phyloP scores from a whole-genome alignment of 1,140 invertebrate genomes.

The Zophobas morio region DNA sequence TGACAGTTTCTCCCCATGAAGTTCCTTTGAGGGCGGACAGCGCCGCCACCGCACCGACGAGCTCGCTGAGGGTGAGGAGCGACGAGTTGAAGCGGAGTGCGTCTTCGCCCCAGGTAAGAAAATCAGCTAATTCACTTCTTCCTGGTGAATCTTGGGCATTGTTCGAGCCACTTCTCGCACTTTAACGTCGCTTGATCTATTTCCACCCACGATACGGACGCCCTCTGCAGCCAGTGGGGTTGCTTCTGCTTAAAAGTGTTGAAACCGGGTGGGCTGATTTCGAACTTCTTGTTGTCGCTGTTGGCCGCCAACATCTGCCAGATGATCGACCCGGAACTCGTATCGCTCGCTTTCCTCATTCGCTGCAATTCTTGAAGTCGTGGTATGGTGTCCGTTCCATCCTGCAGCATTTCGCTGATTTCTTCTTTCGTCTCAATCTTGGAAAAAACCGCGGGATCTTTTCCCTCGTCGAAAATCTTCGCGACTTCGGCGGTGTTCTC shows the following conservation, averaged over 20 bases:
- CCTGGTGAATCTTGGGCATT: not conserved
- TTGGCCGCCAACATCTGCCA: slow-evolving; percentile 61
- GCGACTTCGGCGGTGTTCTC: not conserved
- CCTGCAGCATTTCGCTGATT: not conserved
- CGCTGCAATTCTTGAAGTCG: not conserved
- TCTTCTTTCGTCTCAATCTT: not conserved
- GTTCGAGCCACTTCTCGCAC: slow-evolving; percentile 59
- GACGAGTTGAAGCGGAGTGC: slow-evolving; percentile 73
- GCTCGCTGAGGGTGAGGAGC: slow-evolving; percentile 68
- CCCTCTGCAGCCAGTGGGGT: slow-evolving; percentile 58
- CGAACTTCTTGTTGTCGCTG: slow-evolving; percentile 51
- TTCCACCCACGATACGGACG: slow-evolving; percentile 53
- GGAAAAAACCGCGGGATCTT: not conserved
- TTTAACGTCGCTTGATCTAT: slow-evolving; percentile 60
- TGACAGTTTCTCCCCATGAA: slow-evolving; percentile 51
- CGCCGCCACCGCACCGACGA: slow-evolving; percentile 61
- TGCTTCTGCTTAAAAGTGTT: slow-evolving; percentile 53
- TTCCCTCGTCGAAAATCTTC: not conserved
- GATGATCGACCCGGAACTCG: slow-evolving; percentile 55
- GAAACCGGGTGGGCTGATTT: slow-evolving; percentile 58
- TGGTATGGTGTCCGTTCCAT: not conserved
- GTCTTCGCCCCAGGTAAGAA: slow-evolving; percentile 72
- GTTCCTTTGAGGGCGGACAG: slow-evolving; percentile 59
- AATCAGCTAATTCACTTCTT: not conserved
- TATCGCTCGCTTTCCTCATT: slow-evolving; percentile 5